Conservation (phyloP, 2,888 invertebrate genomes). For the Parnassius glacialis region DNA sequence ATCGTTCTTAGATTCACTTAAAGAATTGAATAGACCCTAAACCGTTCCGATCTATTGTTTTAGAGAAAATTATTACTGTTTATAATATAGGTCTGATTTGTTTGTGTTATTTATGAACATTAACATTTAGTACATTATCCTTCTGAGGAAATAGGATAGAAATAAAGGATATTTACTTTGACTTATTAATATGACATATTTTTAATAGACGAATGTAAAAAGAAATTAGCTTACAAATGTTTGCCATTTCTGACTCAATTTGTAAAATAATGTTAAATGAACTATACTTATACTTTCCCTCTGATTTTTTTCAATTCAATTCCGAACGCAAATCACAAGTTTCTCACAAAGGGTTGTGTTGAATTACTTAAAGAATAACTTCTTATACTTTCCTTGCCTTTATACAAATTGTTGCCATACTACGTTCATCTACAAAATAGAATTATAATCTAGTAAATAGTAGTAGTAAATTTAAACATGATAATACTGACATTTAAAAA, state of each 20-base stretch:
- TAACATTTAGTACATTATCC: no score
- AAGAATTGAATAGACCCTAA: not conserved
- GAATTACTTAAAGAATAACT: not conserved
- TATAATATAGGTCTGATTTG: no score
- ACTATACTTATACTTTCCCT: no score
- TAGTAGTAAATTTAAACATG: slow-evolving; percentile 7
- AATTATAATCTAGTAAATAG: slow-evolving; percentile 1
- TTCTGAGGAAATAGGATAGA: no score
- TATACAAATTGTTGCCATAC: slow-evolving; percentile 1
- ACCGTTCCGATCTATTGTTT: not conserved
- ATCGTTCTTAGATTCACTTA: not conserved
- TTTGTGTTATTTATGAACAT: no score
- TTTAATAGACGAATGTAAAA: no score
- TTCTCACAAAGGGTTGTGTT: not conserved
- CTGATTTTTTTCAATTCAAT: not conserved
- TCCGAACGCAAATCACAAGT: slow-evolving; percentile 15
- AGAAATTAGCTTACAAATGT: no score
- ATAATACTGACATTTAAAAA: slow-evolving; percentile 20
- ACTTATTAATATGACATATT: no score
- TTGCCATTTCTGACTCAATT: no score
- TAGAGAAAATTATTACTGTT: not conserved
- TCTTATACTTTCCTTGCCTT: not conserved
- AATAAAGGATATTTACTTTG: no score
- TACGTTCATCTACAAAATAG: slow-evolving; percentile 17
- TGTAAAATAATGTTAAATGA: no score